Evolutionary conservation across 2,113 vertebrate species (phyloP).

Genomic region (Microtus ochrogaster): DNA sequence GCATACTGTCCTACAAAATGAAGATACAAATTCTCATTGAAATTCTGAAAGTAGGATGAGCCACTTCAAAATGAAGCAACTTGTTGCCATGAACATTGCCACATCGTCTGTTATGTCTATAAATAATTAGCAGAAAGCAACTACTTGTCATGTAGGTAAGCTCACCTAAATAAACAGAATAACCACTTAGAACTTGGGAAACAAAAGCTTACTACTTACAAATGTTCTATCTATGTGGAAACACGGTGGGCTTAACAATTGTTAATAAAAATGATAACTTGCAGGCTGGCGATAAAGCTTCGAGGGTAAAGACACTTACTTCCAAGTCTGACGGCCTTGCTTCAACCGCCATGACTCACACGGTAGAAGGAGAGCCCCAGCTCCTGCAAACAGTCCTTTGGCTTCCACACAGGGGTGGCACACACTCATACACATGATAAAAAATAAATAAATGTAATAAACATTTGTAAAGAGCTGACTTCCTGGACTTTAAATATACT

Average conservation of each 20-base stretch:
- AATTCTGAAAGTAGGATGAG: constrained; percentile 36
- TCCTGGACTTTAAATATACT: constrained; percentile 22
- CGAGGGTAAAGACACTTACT: not conserved
- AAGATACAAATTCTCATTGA: not conserved
- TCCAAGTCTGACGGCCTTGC: too few relatives aligned
- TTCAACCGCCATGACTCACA: not conserved
- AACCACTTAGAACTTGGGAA: constrained; percentile 28
- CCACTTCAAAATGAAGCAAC: constrained; percentile 18
- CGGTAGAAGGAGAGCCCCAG: too few relatives aligned
- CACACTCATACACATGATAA: too few relatives aligned
- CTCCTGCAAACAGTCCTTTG: not conserved
- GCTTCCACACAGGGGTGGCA: too few relatives aligned
- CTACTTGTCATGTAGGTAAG: constrained; percentile 36
- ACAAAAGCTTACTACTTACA: constrained; percentile 30
- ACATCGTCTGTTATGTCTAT: not conserved
- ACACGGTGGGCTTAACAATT: not conserved
- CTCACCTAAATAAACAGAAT: constrained; percentile 30
- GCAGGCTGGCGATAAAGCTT: not conserved
- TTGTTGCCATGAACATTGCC: constrained; percentile 53
- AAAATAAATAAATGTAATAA: not conserved
- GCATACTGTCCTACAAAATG: constrained; percentile 24
- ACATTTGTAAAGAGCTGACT: constrained; percentile 27
- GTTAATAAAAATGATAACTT: not conserved
- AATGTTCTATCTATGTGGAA: constrained; percentile 18
- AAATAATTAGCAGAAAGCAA: not conserved